Evolutionary conservation across 2,797 vertebrate genomes (phyloP).

Genomic region (Borostomias antarcticus): DNA sequence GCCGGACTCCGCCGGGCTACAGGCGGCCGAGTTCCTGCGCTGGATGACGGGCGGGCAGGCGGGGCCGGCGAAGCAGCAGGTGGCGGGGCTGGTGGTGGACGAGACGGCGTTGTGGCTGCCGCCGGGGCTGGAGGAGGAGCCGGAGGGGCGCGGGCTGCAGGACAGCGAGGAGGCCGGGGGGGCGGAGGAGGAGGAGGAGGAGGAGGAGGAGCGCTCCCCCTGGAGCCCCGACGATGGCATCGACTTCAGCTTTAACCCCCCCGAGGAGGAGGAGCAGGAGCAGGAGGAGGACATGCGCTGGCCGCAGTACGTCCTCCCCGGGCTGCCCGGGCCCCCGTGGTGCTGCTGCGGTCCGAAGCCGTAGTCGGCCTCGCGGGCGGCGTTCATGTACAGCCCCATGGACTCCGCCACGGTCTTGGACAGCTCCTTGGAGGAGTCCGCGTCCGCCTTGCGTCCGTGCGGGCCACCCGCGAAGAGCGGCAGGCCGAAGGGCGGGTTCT

Average conservation of each 20-base stretch:
- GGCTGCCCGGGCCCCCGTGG: constrained; percentile 80
- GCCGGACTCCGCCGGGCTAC: constrained; percentile 90
- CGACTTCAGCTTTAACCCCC: constrained; percentile 78
- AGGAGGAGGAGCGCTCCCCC: no score
- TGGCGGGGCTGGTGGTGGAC: constrained; percentile 86
- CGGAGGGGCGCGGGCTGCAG: constrained; percentile 85
- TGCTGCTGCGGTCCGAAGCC: constrained; percentile 87
- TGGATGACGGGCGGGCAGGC: constrained; percentile 82
- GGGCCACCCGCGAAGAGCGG: constrained; percentile 80
- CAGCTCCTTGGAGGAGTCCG: constrained; percentile 96
- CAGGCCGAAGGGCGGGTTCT: constrained; percentile 81
- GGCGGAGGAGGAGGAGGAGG: constrained; percentile 75
- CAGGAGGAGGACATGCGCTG: constrained; percentile 62
- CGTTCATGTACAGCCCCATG: constrained; percentile 99
- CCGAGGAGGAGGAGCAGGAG: no score
- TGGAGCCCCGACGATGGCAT: constrained; percentile 74
- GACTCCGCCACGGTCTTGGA: constrained; percentile 96
- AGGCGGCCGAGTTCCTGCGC: constrained; percentile 84
- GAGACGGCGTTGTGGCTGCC: constrained; percentile 90
- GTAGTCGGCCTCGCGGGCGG: constrained; percentile 90
- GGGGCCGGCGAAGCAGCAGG: constrained; percentile 85
- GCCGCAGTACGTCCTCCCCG: constrained; percentile 85
- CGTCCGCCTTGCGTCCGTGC: constrained; percentile 85
- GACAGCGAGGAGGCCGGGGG: constrained; percentile 81
- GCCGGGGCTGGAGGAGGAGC: constrained; percentile 89